phyloP scores from a whole-genome alignment of 2,797 vertebrate genomes.

The Acanthurus tractus region DNA sequence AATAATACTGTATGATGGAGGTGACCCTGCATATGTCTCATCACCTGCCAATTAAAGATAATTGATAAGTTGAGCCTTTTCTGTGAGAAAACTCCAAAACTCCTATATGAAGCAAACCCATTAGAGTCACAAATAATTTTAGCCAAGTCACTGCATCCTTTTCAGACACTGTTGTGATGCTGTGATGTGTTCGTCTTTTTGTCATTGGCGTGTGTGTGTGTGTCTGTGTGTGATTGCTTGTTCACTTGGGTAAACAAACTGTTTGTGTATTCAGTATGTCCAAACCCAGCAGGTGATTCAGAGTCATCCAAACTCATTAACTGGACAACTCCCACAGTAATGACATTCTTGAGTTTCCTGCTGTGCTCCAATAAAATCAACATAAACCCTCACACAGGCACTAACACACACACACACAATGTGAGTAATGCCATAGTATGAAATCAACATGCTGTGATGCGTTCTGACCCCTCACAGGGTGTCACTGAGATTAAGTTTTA shows the following conservation, averaged over 20 bases:
- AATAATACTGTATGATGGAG: neutral
- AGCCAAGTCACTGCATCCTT: neutral
- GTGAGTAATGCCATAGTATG: slow-evolving; percentile 30
- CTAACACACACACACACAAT: neutral
- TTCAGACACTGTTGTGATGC: neutral
- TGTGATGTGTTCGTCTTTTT: neutral
- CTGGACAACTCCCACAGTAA: slow-evolving; percentile 51
- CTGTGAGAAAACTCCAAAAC: neutral
- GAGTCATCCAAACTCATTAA: slow-evolving; percentile 62
- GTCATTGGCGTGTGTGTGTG: neutral
- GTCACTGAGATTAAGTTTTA: slow-evolving; percentile 8
- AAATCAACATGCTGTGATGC: slow-evolving; percentile 30
- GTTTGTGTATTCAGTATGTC: slow-evolving; percentile 27
- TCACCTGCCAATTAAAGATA: neutral
- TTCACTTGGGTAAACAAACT: slow-evolving; percentile 8
- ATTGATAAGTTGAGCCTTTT: neutral
- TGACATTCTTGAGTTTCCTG: slow-evolving; percentile 47
- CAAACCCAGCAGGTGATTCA: slow-evolving; percentile 50
- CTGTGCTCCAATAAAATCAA: slow-evolving; percentile 31
- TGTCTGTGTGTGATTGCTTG: neutral
- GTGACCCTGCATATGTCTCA: neutral
- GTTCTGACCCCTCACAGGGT: slow-evolving; percentile 30
- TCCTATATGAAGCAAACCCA: neutral
- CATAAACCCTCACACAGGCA: neutral
- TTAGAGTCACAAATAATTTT: neutral